Base-by-base conservation (phyloP, 2,113 vertebrate species). In the Cathartes aura region DNA sequence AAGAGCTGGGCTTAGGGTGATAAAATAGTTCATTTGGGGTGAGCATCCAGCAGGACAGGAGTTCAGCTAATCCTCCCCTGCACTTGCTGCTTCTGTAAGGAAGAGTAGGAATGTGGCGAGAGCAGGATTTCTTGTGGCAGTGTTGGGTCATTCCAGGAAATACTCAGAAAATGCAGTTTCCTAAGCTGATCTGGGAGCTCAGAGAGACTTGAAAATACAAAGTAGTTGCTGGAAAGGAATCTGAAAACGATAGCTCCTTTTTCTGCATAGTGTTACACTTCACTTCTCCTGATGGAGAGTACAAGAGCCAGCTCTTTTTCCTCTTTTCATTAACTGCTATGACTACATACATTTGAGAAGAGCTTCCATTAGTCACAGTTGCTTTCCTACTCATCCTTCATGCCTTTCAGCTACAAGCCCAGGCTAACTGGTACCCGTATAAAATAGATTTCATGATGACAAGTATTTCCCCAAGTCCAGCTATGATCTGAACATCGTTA, bases 321-420 rank as follows among this genome's bases (percentile, higher is more conserved):
- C 70, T 89, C 91, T 78, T 93, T 88, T 90, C 94, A 95, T 95
- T 97, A 96, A 93, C 89, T 97, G 81, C 93, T 73, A 11, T 76
- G 91, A 94, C 91, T 94, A 90, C 74, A 32, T 64, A 26, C 29
- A 62, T 90, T 96, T 80, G 87, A 90, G 87, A 82, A 93, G 91
- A 91, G 89, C 95, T 95, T 79, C 84, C 93, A 96, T 95, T 97
- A 97, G 96, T 96, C 93, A 96, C 94, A 95, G 93, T 70, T 97
- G 96, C 97, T 96, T 97, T 96, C 91, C 89, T 85, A 47, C 91
- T 96, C 94, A 96, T 96, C 87, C 93, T 93, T 90, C 87, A 45
- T 84, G 91, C 87, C 91, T 96, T 74, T 94, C 81, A 93, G 96
- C 83, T 64, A 50, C 73, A 11, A 75, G 78, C 24, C 81, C 78